Conservation (phyloP, 2,797 vertebrate genomes). For the Darevskia nairensis region DNA sequence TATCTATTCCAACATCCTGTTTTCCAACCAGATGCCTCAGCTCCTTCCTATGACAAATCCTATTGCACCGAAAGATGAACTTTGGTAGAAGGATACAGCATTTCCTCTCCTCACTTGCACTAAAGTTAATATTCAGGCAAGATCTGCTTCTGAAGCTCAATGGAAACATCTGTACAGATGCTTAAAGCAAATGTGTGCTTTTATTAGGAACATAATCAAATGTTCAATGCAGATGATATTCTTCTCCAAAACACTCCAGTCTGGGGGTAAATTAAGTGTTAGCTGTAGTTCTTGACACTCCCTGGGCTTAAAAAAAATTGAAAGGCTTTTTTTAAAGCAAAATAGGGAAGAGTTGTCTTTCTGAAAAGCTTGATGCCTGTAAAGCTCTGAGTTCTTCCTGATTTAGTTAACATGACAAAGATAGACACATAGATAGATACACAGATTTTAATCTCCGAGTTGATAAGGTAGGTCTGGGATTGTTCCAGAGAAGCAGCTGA, state of each 20-base stretch:
- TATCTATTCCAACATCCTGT: not conserved
- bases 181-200: constrained; percentile 50
- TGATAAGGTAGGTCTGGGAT: not conserved
- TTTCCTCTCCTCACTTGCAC: constrained; percentile 45
- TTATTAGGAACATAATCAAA: constrained; percentile 14
- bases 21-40: constrained; percentile 34
- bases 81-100: constrained; percentile 57
- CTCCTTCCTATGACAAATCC: constrained; percentile 47
- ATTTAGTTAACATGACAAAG: constrained; percentile 10
- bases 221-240: constrained; percentile 3
- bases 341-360: not conserved
- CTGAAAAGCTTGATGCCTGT: not conserved
- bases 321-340: not conserved
- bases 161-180: constrained; percentile 8
- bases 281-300: not conserved
- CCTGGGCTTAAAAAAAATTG: not conserved
- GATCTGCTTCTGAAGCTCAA: constrained; percentile 37
- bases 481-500: not conserved
- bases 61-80: constrained; percentile 64
- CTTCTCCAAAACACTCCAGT: not conserved
- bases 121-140: constrained; percentile 42
- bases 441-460: not conserved
- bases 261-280: not conserved
- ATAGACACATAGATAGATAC: not conserved
- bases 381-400: not conserved